These are phyloP conservation scores for Mylabris sibirica DNA, from an alignment of 2,888 invertebrate genomes.

Conservation along the genomic window DNA sequence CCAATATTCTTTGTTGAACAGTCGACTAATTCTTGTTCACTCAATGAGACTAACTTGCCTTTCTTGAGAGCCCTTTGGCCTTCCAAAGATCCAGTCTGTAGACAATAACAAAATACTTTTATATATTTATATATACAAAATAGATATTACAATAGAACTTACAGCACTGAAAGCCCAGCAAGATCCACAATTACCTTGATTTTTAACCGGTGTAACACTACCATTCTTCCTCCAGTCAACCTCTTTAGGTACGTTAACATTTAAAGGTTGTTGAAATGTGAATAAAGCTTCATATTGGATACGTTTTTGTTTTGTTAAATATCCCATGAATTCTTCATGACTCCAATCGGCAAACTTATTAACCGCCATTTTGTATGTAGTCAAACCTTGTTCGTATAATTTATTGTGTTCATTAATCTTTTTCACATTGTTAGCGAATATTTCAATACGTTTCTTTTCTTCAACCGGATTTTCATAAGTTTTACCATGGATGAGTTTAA, in stretches of 20 bases:
- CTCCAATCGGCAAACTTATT: constrained; percentile 50
- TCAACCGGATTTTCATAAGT: not conserved
- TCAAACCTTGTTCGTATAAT: too few species aligned
- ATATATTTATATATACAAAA: too few species aligned
- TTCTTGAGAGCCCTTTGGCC: not conserved
- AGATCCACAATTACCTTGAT: not conserved
- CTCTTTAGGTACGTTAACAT: too few species aligned
- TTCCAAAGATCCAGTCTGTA: not conserved
- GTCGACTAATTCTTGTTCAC: not conserved
- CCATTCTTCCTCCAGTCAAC: too few species aligned
- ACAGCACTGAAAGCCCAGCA: constrained; percentile 3
- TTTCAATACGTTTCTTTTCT: constrained; percentile 5
- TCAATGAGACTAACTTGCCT: not conserved
- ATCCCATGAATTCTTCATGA: not conserved
- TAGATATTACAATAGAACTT: not conserved
- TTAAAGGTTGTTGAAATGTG: too few species aligned
- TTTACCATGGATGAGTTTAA: too few species aligned
- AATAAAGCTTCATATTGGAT: not conserved
- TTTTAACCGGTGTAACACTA: too few species aligned
- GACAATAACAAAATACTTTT: too few species aligned
- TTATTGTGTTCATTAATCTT: constrained; percentile 37
- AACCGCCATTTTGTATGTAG: constrained; percentile 33
- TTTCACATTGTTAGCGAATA: constrained; percentile 33
- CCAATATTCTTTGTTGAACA: not conserved
- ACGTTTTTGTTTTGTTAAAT: not conserved